Conservation (phyloP, 2,113 vertebrate species). For the Fulica atra region DNA sequence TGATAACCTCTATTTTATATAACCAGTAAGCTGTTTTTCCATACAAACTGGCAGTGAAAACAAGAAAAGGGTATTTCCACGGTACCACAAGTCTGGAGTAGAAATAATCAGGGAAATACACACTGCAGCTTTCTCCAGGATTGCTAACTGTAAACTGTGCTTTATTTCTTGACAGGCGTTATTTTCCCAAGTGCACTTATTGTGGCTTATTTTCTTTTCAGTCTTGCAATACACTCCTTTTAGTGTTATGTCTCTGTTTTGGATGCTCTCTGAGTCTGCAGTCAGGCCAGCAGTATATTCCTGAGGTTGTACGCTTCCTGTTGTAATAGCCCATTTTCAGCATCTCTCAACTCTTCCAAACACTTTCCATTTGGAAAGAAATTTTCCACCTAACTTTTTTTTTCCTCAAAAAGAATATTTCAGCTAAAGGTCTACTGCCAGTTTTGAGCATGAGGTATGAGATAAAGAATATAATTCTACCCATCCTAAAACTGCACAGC, state of each 20-base stretch:
- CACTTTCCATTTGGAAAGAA: neutral
- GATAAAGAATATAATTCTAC: neutral
- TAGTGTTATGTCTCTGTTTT: neutral
- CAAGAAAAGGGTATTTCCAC: slow-evolving; percentile 50
- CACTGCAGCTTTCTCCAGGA: neutral
- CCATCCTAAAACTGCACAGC: neutral
- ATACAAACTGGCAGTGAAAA: slow-evolving; percentile 37
- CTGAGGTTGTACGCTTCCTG: neutral
- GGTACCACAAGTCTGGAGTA: slow-evolving; percentile 54
- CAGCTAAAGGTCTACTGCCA: neutral
- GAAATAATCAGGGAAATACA: slow-evolving; percentile 31
- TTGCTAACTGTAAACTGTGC: neutral
- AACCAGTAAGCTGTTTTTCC: slow-evolving; percentile 71
- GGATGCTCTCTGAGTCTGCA: neutral
- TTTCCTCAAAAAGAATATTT: neutral
- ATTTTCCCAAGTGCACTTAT: neutral
- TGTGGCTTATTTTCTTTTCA: neutral
- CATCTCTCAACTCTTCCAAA: neutral
- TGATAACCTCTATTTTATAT: slow-evolving; percentile 74
- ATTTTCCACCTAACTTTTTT: neutral
- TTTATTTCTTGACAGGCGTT: neutral
- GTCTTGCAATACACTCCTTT: neutral
- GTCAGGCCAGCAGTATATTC: neutral
- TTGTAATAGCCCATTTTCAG: neutral
- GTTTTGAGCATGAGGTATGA: neutral